These are phyloP conservation scores for Digitonthophagus gazella DNA, from an alignment of 2,888 invertebrate genomes.

Conservation along the genomic window DNA sequence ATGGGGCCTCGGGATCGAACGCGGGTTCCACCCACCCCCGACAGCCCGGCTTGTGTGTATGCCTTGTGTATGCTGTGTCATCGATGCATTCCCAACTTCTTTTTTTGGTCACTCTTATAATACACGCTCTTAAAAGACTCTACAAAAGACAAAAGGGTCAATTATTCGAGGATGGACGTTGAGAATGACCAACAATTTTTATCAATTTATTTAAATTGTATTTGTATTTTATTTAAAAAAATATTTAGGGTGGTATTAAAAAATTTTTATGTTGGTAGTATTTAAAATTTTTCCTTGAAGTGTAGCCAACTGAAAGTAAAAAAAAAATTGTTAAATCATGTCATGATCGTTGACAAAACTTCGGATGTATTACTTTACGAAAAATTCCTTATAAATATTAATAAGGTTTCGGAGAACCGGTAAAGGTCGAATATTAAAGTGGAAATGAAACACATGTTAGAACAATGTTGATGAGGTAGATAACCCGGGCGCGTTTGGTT, in stretches of 20 bases:
- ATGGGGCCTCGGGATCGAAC: constrained; percentile 25
- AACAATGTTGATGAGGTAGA: not conserved
- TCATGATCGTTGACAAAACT: not conserved
- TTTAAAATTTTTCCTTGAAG: too few species aligned
- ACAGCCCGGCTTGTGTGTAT: not conserved
- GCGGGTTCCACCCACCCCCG: not conserved
- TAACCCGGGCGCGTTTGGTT: not conserved
- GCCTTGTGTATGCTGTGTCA: not conserved
- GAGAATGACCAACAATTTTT: too few species aligned
- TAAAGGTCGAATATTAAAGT: not conserved
- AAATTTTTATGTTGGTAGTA: too few species aligned
- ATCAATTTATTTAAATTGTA: too few species aligned
- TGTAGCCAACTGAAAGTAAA: too few species aligned
- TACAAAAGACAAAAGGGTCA: not conserved
- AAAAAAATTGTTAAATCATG: too few species aligned
- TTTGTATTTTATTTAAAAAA: too few species aligned
- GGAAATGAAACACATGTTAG: not conserved
- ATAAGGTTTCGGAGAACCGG: too few species aligned
- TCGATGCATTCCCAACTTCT: not conserved
- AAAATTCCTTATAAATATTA: not conserved
- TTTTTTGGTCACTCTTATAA: not conserved
- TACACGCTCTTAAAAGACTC: too few species aligned
- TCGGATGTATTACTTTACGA: not conserved
- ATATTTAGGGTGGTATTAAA: too few species aligned
- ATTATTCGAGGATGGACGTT: not conserved